Conservation (phyloP, 2,113 vertebrate species). For the Montifringilla adamsi region DNA sequence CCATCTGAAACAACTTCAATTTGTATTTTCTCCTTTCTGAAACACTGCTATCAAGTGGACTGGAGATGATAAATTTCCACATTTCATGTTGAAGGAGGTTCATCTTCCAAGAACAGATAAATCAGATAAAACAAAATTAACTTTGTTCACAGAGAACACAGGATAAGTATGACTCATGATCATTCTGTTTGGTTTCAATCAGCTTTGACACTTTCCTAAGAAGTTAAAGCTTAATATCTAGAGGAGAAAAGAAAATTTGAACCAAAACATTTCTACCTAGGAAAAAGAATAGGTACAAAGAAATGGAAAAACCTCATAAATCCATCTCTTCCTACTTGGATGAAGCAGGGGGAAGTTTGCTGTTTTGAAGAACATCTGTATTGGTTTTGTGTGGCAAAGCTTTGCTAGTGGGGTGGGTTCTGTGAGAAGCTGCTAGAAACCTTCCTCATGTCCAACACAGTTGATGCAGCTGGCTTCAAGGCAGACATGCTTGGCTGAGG, state of each 20-base stretch:
- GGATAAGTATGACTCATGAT: neutral
- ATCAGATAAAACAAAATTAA: neutral
- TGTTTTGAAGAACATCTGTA: neutral
- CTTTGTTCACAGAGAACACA: neutral
- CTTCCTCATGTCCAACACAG: neutral
- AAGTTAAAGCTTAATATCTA: neutral
- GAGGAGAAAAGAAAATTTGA: neutral
- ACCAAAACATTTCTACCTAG: neutral
- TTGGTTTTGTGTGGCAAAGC: neutral
- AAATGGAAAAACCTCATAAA: neutral
- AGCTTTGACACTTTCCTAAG: neutral
- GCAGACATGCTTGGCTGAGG: neutral
- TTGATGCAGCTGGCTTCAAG: neutral
- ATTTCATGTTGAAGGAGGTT: neutral
- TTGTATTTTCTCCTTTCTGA: neutral
- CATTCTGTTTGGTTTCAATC: neutral
- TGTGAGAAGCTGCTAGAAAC: neutral
- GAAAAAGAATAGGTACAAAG: neutral
- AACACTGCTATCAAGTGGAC: neutral
- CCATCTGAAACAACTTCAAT: neutral
- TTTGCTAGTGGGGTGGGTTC: neutral
- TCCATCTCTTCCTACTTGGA: neutral
- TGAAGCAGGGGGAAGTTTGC: neutral
- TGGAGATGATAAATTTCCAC: neutral
- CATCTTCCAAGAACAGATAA: neutral